A percentile compares a stretch with the other conserved stretches of the same genome.
Conservation (phyloP, 2,797 vertebrate species). For the Brachyrhaphis roseni region DNA sequence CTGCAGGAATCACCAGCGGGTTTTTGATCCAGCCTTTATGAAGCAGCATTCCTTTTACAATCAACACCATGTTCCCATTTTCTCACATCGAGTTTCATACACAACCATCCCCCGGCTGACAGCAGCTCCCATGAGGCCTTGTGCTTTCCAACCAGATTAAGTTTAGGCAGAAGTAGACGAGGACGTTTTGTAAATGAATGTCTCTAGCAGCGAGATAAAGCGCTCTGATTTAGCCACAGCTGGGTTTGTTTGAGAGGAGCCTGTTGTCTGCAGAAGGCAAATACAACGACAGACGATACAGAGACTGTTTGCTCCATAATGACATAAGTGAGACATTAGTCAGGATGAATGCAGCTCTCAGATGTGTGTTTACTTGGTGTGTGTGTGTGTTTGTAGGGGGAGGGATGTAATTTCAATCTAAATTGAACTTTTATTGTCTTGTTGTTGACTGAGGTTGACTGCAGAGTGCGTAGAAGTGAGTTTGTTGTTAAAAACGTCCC, state of each 20-base stretch:
- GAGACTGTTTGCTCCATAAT: constrained; percentile 2
- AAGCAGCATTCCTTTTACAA: constrained; percentile 20
- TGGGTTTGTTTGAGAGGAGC: constrained; percentile 36
- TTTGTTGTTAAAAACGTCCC: not conserved
- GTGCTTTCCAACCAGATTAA: constrained; percentile 28
- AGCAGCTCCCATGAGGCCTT: constrained; percentile 26
- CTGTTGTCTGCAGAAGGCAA: constrained; percentile 20
- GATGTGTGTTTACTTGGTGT: constrained; percentile 21
- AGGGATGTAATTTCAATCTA: constrained; percentile 39
- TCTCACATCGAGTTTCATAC: constrained; percentile 16
- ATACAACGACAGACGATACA: not conserved
- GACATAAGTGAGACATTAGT: constrained; percentile 42
- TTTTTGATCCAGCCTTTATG: constrained; percentile 10
- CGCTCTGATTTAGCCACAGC: constrained; percentile 5
- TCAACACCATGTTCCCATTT: constrained; percentile 29
- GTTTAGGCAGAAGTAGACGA: constrained; percentile 13
- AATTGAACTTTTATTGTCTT: constrained; percentile 47
- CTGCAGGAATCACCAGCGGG: not conserved
- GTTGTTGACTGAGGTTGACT: constrained; percentile 19
- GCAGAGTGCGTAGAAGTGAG: constrained; percentile 3
- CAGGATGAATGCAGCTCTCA: constrained; percentile 24
- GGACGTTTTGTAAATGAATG: constrained; percentile 26
- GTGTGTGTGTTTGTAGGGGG: not conserved
- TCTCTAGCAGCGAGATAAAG: constrained; percentile 29
- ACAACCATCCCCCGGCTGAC: constrained; percentile 20